Conservation (phyloP, 2,888 invertebrate genomes). For the Beris chalybata region DNA sequence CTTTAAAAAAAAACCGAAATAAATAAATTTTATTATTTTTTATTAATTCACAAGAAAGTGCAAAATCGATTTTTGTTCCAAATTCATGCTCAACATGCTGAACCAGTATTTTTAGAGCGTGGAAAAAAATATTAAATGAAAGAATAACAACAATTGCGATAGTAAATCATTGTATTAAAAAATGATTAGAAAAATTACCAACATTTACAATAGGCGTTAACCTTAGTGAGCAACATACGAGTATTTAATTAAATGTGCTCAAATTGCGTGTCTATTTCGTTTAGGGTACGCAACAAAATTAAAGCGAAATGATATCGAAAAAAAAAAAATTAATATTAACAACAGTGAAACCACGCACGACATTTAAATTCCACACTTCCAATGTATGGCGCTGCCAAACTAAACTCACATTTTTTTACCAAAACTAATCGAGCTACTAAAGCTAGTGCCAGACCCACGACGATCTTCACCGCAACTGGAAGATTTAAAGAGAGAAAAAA, state of each 20-base stretch:
- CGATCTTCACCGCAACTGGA: constrained; percentile 86
- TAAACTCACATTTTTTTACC: constrained; percentile 65
- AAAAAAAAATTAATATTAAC: constrained; percentile 1
- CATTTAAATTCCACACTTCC: constrained; percentile 18
- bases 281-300: neutral
- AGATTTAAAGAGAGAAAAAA: constrained; percentile 54
- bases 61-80: constrained; percentile 8
- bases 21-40: neutral
- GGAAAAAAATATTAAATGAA: neutral
- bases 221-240: neutral
- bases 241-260: neutral
- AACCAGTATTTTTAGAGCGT: constrained; percentile 14
- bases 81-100: constrained; percentile 24
- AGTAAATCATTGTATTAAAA: neutral
- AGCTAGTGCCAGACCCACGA: constrained; percentile 81
- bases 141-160: neutral
- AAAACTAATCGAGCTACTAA: constrained; percentile 84
- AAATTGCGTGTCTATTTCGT: neutral
- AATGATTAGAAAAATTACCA: neutral
- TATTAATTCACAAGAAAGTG: constrained; percentile 26
- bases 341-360: constrained; percentile 18
- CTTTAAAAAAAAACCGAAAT: constrained; percentile 5
- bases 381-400: constrained; percentile 20
- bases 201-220: neutral
- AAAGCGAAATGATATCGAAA: too few species aligned